These are phyloP conservation scores for Pterophyllum scalare DNA, from an alignment of 2,113 vertebrate species.

Conservation along the genomic window DNA sequence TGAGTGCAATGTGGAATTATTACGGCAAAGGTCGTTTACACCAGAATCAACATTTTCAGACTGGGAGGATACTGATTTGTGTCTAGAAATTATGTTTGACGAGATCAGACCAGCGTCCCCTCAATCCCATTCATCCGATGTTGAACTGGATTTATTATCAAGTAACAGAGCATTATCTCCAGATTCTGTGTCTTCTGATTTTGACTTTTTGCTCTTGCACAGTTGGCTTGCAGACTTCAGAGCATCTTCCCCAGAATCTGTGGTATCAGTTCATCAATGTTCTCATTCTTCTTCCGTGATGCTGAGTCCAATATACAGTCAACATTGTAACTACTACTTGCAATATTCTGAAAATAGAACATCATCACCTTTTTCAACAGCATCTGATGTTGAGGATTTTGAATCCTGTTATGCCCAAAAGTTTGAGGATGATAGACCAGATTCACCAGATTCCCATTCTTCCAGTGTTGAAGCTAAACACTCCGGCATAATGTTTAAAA, in stretches of 20 bases:
- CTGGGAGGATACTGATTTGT: neutral
- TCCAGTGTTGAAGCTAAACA: neutral
- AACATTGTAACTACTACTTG: slow-evolving; percentile 29
- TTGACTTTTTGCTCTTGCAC: neutral
- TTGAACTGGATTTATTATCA: neutral
- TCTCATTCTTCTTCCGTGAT: neutral
- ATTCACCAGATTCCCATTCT: slow-evolving; percentile 17
- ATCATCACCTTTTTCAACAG: slow-evolving; percentile 5
- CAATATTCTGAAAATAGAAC: neutral
- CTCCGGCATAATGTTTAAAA: rapidly evolving
- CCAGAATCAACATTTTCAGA: slow-evolving; percentile 15
- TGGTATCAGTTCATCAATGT: neutral
- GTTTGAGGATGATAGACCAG: neutral
- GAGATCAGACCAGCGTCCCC: slow-evolving; percentile 29
- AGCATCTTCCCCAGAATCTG: slow-evolving; percentile 3
- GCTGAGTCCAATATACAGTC: neutral
- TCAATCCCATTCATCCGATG: neutral
- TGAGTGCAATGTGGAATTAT: neutral
- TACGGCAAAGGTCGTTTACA: neutral
- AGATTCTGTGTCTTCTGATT: neutral
- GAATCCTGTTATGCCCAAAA: neutral
- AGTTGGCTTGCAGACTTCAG: slow-evolving; percentile 32
- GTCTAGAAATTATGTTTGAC: slow-evolving; percentile 12
- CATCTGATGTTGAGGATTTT: neutral
- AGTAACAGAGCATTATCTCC: neutral